Conservation (phyloP, 1,140 invertebrate genomes). For the Steinernema khuongi region DNA sequence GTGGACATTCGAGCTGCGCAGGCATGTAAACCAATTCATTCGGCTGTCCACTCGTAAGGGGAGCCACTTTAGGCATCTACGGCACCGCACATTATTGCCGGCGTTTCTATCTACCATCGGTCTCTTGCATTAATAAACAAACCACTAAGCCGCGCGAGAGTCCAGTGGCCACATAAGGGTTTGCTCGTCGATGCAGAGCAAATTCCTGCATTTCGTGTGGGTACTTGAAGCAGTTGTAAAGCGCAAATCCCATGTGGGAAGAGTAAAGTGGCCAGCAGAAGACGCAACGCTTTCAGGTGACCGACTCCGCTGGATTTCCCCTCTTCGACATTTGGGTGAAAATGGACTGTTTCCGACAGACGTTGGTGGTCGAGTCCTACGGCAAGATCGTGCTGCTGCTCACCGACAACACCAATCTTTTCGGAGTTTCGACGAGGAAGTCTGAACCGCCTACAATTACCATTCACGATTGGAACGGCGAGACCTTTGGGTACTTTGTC, state of each 20-base stretch:
- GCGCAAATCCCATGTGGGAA: too few relatives aligned
- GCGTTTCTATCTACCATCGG: too few relatives aligned
- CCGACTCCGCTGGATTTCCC: neutral
- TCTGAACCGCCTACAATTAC: neutral
- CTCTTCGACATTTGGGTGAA: slow-evolving; percentile 10
- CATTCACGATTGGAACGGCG: slow-evolving; percentile 6
- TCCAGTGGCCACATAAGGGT: neutral
- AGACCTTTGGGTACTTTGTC: neutral
- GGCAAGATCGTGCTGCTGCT: neutral
- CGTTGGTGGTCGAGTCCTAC: neutral
- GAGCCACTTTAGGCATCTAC: too few relatives aligned
- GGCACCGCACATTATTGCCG: too few relatives aligned
- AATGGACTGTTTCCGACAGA: slow-evolving; percentile 11
- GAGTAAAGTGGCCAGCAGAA: too few relatives aligned
- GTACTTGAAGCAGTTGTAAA: too few relatives aligned
- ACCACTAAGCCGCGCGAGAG: too few relatives aligned
- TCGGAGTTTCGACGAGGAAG: neutral
- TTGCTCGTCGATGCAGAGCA: neutral
- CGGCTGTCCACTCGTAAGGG: too few relatives aligned
- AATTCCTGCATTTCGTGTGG: neutral
- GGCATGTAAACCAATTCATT: too few relatives aligned
- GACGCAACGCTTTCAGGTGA: neutral
- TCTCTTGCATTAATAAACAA: neutral
- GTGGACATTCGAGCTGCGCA: neutral
- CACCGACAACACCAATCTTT: slow-evolving; percentile 4